A percentile compares a stretch with the other conserved stretches of the same genome.
phyloP scores from a whole-genome alignment of 2,888 invertebrate genomes.

The Hirtodrosophila duncani region DNA sequence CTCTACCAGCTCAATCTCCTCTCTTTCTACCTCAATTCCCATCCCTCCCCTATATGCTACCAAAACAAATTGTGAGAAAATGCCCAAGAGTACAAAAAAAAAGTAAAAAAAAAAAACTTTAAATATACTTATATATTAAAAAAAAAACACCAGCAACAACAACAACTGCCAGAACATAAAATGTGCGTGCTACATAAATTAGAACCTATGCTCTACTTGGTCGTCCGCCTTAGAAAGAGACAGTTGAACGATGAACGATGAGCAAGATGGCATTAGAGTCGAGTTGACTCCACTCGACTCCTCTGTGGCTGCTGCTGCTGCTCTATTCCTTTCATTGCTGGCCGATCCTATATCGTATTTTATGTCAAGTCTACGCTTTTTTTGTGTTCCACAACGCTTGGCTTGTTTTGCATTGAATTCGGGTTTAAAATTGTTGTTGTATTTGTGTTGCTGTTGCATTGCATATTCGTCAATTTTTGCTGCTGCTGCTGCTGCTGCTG shows the following conservation, averaged over 20 bases:
- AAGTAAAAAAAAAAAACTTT: too few relatives aligned
- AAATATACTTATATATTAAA: too few relatives aligned
- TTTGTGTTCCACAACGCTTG: slow-evolving; percentile 33
- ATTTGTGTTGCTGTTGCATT: slow-evolving; percentile 46
- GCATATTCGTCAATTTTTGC: slow-evolving; percentile 63
- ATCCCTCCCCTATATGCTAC: slow-evolving; percentile 40
- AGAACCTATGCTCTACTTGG: slow-evolving; percentile 69
- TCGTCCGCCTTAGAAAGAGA: slow-evolving; percentile 27
- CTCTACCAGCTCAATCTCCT: slow-evolving; percentile 9
- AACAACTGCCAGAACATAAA: slow-evolving; percentile 58
- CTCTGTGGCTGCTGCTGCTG: slow-evolving; percentile 1
- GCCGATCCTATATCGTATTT: slow-evolving; percentile 64
- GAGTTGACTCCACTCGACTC: background rate
- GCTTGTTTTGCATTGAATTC: slow-evolving; percentile 72
- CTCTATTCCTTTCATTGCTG: slow-evolving; percentile 14
- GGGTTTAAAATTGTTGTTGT: slow-evolving; percentile 69
- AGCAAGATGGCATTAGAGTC: slow-evolving; percentile 2
- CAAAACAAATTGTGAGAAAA: slow-evolving; percentile 71
- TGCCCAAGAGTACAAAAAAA: slow-evolving; percentile 35
- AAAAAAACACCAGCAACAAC: background rate
- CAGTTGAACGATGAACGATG: background rate
- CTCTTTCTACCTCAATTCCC: background rate
- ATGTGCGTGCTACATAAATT: slow-evolving; percentile 71
- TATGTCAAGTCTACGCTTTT: slow-evolving; percentile 61
- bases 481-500: slow-evolving; percentile 40